Evolutionary conservation across 2,888 invertebrate genomes (phyloP).

Genomic region (Thymelicus lineola): DNA sequence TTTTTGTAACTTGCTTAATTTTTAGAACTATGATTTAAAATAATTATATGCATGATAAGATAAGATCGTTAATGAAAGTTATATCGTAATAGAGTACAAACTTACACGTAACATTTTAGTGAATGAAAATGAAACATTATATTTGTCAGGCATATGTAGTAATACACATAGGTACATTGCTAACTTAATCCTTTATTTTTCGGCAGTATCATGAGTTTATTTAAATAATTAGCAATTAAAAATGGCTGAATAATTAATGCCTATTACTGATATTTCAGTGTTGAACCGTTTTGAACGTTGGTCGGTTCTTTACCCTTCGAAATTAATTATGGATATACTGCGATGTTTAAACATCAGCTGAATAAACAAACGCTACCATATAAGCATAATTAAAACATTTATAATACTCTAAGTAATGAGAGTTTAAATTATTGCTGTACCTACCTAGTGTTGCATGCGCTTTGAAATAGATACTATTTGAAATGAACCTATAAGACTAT

Average conservation of each 20-base stretch:
- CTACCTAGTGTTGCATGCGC: not conserved
- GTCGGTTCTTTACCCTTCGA: conserved; percentile 14
- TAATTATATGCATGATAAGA: not conserved
- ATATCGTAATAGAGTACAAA: not conserved
- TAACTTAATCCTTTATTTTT: conserved; percentile 2
- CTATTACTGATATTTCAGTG: not conserved
- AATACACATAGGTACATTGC: not conserved
- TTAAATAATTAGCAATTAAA: conserved; percentile 7
- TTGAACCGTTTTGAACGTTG: not conserved
- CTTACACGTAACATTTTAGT: too few relatives aligned
- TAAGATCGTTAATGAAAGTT: not conserved
- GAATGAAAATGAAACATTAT: not conserved
- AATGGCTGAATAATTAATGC: conserved; percentile 11
- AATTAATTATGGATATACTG: conserved; percentile 13
- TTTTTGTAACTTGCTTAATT: conserved; percentile 8
- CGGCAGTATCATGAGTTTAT: not conserved
- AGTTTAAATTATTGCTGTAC: not conserved
- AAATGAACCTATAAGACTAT: not conserved
- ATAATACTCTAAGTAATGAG: not conserved
- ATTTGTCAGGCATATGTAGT: not conserved
- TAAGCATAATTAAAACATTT: conserved; percentile 24
- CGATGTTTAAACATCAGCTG: conserved; percentile 23
- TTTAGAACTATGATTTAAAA: not conserved
- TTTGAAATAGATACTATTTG: not conserved
- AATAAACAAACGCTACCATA: conserved; percentile 23